Percentiles rank a stretch among this genome's conserved stretches.
phyloP scores from a whole-genome alignment of 2,113 vertebrate species.

The Calidris pugnax region DNA sequence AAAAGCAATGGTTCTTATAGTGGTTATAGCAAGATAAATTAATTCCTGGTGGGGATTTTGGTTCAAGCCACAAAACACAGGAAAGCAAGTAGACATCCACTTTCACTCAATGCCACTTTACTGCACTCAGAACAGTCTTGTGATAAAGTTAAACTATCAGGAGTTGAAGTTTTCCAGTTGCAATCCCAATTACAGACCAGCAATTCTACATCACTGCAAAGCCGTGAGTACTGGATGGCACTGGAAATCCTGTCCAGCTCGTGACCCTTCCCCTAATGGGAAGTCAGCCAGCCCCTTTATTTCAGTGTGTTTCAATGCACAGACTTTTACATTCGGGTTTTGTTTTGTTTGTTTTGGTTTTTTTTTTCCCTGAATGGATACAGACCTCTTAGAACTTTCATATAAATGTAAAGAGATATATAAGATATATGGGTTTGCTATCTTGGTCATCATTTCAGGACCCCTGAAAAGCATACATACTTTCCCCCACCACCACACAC shows the following conservation, averaged over 20 bases:
- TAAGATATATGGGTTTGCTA: background rate
- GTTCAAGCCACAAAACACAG: background rate
- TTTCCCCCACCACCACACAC: fast-evolving
- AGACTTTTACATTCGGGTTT: background rate
- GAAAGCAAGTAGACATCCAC: background rate
- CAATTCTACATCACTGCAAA: background rate
- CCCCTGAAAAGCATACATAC: background rate
- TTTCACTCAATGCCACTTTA: background rate
- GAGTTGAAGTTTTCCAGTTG: background rate
- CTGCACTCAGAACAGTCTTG: background rate
- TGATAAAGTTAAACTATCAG: background rate
- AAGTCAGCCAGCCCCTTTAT: background rate
- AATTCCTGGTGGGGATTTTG: background rate
- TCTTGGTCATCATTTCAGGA: background rate
- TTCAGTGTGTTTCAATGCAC: background rate
- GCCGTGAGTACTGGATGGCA: background rate
- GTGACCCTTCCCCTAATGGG: background rate
- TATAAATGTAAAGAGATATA: background rate
- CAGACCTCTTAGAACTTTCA: background rate
- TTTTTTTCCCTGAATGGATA: background rate
- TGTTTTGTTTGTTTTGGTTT: background rate
- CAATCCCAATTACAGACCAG: background rate
- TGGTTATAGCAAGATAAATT: background rate
- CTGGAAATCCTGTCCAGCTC: background rate
- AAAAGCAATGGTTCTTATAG: background rate